A percentile compares a stretch with the other conserved stretches of the same genome.
phyloP scores from a whole-genome alignment of 30 jellyfish, hydroid and myxozoan species.

The Clytia hemisphaerica region DNA sequence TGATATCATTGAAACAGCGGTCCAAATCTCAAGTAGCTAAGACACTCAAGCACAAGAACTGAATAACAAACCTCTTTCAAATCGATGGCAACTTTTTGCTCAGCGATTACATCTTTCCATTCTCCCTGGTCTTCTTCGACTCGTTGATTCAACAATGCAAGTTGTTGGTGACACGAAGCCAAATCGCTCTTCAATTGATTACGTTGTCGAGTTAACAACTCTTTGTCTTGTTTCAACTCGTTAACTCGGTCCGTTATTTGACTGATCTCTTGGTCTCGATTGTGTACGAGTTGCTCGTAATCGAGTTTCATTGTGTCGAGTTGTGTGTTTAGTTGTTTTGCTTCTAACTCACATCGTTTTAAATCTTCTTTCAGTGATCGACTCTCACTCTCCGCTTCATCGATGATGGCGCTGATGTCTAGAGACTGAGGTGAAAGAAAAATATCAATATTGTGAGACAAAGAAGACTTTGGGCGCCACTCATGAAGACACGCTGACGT shows the following conservation, averaged over 20 bases:
- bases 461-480: too few species aligned
- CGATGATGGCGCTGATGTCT: too few species aligned
- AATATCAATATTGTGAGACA: too few species aligned
- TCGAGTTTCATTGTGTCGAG: conserved; percentile 40
- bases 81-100: not conserved
- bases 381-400: conserved; percentile 2
- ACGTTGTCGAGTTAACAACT: conserved; percentile 1
- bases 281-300: conserved; percentile 37
- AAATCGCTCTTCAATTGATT: not conserved
- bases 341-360: conserved; percentile 30
- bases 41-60: too few species aligned
- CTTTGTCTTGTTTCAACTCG: conserved; percentile 20
- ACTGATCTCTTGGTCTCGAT: conserved; percentile 29
- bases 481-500: too few species aligned
- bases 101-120: not conserved
- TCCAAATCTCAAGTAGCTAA: too few species aligned
- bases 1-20: too few species aligned
- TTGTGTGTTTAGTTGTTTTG: conserved; percentile 5
- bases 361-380: conserved; percentile 9
- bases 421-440: too few species aligned
- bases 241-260: conserved; percentile 26
- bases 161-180: not conserved
- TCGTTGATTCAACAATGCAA: not conserved
- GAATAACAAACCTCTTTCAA: too few species aligned
- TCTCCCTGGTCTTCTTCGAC: not conserved